A percentile compares a stretch with the other conserved stretches of the same genome.
Evolutionary conservation across 2,113 vertebrate species (phyloP).

Genomic region (Trogon surrucura): DNA sequence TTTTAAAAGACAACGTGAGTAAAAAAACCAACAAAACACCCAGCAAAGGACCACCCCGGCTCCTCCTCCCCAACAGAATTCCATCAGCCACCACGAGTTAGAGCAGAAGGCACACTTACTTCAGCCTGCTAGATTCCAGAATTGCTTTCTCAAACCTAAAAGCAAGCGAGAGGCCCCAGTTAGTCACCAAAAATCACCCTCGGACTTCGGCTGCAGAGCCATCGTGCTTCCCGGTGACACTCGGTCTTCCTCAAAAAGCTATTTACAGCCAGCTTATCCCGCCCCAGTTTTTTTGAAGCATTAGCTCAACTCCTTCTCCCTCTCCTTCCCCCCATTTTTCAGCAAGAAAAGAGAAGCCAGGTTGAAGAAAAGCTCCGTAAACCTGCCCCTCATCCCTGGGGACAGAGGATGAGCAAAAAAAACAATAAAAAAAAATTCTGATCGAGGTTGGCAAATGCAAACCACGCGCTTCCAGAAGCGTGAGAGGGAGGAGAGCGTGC

Average conservation of each 20-base stretch:
- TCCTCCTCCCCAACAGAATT: accelerated
- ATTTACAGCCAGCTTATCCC: neutral
- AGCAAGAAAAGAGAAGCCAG: neutral
- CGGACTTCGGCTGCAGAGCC: neutral
- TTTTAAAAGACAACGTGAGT: neutral
- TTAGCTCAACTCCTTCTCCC: neutral
- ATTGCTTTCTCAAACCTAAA: conserved; percentile 56
- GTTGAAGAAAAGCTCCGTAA: neutral
- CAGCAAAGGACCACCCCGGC: no score
- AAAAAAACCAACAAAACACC: neutral
- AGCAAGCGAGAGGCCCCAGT: neutral
- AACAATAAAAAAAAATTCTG: no score
- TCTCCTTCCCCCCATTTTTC: neutral
- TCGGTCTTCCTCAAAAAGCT: neutral
- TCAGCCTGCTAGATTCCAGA: neutral
- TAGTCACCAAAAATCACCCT: neutral
- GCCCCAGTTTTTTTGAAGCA: neutral
- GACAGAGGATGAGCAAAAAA: no score
- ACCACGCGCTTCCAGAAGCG: no score
- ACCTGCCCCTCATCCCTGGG: neutral
- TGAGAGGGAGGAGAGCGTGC: no score
- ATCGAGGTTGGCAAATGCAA: no score
- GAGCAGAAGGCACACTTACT: neutral
- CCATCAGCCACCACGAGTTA: neutral
- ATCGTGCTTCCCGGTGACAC: neutral